These are phyloP conservation scores for Bilobella aurantiaca DNA, from an alignment of 1,140 invertebrate species.

Conservation along the genomic window DNA sequence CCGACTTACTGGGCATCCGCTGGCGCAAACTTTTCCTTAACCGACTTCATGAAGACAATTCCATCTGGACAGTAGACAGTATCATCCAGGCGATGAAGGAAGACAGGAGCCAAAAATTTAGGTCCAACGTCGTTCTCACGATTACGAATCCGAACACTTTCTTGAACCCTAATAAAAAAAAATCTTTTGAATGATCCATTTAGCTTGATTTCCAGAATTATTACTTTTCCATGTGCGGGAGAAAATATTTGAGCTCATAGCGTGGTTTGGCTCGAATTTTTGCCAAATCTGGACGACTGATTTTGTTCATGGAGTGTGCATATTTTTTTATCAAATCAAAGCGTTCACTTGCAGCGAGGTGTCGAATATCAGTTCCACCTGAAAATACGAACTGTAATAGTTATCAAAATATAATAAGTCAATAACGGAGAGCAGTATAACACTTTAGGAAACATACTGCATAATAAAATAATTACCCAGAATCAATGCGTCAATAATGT, in stretches of 20 bases:
- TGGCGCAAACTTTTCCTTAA: not conserved
- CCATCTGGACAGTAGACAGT: not conserved
- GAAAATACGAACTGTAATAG: too few species aligned
- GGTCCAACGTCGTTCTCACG: not conserved
- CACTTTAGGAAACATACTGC: too few species aligned
- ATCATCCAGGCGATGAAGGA: not conserved
- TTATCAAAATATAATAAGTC: too few species aligned
- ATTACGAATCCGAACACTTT: not conserved
- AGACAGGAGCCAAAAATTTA: not conserved
- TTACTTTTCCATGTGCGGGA: not conserved
- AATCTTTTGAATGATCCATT: too few species aligned
- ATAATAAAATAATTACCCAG: too few species aligned
- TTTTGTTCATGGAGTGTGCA: not conserved
- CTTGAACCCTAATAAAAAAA: not conserved
- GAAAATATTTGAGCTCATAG: not conserved
- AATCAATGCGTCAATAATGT: conserved; percentile 66
- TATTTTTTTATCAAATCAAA: not conserved
- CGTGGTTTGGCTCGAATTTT: not conserved
- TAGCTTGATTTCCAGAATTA: too few species aligned
- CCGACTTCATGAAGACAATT: not conserved
- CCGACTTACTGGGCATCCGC: not conserved
- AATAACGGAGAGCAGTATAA: not conserved
- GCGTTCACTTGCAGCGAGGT: not conserved
- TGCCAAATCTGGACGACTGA: not conserved
- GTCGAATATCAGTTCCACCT: not conserved